Conservation (phyloP, 2,113 vertebrate species). For the Microtus montanus region DNA sequence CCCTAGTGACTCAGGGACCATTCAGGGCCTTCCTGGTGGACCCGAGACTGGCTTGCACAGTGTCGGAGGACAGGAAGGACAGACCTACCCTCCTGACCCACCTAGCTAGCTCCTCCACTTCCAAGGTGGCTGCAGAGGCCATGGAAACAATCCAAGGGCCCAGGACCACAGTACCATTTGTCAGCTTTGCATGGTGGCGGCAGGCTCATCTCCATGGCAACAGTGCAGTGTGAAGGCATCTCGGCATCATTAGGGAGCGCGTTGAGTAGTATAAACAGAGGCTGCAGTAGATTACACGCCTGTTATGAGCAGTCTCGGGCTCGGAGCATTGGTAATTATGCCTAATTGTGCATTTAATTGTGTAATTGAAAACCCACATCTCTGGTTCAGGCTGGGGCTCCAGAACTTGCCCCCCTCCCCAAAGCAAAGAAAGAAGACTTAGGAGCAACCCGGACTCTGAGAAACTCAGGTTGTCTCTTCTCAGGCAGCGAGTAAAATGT, state of each 20-base stretch:
- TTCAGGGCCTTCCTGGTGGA: neutral
- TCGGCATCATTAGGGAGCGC: constrained; percentile 84
- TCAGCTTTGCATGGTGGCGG: constrained; percentile 73
- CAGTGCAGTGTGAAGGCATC: constrained; percentile 86
- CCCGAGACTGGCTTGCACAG: neutral
- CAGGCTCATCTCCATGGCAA: constrained; percentile 85
- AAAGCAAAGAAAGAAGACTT: neutral
- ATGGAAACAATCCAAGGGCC: constrained; percentile 59
- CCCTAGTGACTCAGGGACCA: neutral
- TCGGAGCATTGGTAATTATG: constrained; percentile 87
- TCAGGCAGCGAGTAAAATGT: neutral
- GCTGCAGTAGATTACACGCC: constrained; percentile 88
- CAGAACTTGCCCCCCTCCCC: constrained; percentile 22
- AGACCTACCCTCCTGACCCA: neutral
- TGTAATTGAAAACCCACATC: constrained; percentile 88
- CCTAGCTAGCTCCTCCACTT: neutral
- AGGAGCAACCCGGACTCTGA: constrained; percentile 19
- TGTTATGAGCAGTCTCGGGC: constrained; percentile 86
- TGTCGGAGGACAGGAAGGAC: neutral
- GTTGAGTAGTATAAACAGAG: constrained; percentile 86
- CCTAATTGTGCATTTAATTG: constrained; percentile 91
- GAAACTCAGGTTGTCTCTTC: constrained; percentile 32
- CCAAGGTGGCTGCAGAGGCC: constrained; percentile 10
- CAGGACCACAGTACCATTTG: constrained; percentile 63
- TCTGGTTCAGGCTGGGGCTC: constrained; percentile 78